Conservation (phyloP, 2,113 vertebrate species). For the Osmerus mordax region DNA sequence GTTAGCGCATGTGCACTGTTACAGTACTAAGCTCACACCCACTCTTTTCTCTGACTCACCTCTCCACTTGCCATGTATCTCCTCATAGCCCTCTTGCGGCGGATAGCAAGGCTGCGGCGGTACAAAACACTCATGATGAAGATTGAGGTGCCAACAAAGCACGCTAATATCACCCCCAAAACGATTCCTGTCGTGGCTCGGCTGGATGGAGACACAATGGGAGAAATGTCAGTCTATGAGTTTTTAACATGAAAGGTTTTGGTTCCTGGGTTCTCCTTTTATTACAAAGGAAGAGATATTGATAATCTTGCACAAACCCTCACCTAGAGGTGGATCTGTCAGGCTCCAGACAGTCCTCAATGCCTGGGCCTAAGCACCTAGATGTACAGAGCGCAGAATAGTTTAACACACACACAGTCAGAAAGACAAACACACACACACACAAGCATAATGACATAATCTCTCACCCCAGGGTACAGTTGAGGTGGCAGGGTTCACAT, state of each 20-base stretch:
- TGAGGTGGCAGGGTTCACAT: slow-evolving; percentile 83
- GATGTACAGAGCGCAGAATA: slow-evolving; percentile 10
- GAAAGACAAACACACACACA: not conserved
- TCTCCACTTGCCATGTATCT: slow-evolving; percentile 88
- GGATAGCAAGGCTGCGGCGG: slow-evolving; percentile 84
- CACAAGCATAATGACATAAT: not conserved
- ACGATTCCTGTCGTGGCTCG: slow-evolving; percentile 75
- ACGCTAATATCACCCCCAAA: slow-evolving; percentile 71
- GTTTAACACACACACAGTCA: not conserved
- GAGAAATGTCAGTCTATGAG: not conserved
- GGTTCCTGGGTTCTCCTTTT: not conserved
- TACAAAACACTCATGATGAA: slow-evolving; percentile 80
- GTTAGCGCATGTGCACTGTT: not conserved
- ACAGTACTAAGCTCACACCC: not conserved
- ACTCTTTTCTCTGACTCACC: slow-evolving; percentile 57
- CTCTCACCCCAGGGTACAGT: slow-evolving; percentile 82
- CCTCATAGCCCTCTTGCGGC: slow-evolving; percentile 88
- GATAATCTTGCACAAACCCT: slow-evolving; percentile 1
- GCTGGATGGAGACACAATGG: slow-evolving; percentile 53
- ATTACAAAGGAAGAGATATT: no score
- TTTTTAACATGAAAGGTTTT: not conserved
- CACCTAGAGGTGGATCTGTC: slow-evolving; percentile 47
- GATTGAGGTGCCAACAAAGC: slow-evolving; percentile 70
- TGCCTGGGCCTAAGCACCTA: slow-evolving; percentile 79
- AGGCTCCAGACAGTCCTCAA: slow-evolving; percentile 70